Base-by-base conservation (phyloP, 2,888 invertebrate genomes). In the Tryphoninae sp. region DNA sequence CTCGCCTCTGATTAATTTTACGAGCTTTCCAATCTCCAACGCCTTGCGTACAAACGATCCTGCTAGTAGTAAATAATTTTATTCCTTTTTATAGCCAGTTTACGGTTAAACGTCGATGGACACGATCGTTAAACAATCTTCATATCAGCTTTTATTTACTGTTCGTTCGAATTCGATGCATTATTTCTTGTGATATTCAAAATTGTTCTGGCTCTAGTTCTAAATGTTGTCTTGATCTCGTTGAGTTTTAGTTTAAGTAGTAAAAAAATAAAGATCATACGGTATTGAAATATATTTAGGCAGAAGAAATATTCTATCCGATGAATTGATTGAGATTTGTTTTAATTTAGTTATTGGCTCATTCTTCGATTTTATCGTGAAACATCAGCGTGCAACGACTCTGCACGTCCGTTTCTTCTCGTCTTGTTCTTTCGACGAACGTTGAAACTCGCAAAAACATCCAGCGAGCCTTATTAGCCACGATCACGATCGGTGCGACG, bases 401-500 rank as follows among this genome's bases (percentile, higher is more conserved):
- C 55, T 0, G 7, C 16, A 23, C 26, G 42, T 42, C 53, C 1
- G n/a, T 55, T 16, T 23, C 11, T 13, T n/a, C 9, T 65, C 11
- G 4, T 13, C 49, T 62, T 51, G 58, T 67, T 49, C 58, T 40
- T 61, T 61, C 13, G 11, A 16, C 16, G 55, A 9, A 19, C 16
- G 19, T 55, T 55, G 55, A 9, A 16, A 53, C 23, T 53, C 16
- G 61, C 67, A 67, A 65, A 45, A 65, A 9, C 59, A 42, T 53
- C 23, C n/a, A 6, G 49, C n/a, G 33, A 33, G 33, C 62, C 73
- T 69, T 77, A 72, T 68, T 62, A 72, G 76, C 33, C n/a, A 53
- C 19, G 42, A 49, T 55, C 55, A 55, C 55, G 55, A 55, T 19
- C 19, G 55, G 55, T 55, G 19, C 55, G 8, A 55, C 55, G 19